Conservation (phyloP, 2,888 invertebrate genomes). For the Tipula lateralis region DNA sequence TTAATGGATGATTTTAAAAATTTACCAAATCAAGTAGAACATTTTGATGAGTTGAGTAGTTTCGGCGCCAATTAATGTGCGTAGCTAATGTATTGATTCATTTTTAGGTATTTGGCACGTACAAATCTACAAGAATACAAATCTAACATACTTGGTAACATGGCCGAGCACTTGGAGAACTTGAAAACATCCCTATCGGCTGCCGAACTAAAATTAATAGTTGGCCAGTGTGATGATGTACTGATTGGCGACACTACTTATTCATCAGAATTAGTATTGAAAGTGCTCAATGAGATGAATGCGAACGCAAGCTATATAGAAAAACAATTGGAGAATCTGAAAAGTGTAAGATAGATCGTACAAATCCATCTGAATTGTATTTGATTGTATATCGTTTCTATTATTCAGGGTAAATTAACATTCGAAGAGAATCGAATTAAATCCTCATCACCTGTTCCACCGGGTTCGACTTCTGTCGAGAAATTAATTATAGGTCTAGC, state of each 20-base stretch:
- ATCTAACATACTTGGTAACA: not conserved
- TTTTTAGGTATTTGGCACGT: not conserved
- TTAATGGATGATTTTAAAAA: not conserved
- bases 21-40: conserved; percentile 41
- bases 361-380: not conserved
- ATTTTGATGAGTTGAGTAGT: conserved; percentile 39
- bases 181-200: conserved; percentile 43
- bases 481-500: not conserved
- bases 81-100: not conserved
- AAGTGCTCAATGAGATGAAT: conserved; percentile 43
- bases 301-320: conserved; percentile 41
- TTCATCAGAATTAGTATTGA: conserved; percentile 45
- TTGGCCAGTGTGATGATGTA: conserved; percentile 44
- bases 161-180: conserved; percentile 39
- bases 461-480: not conserved
- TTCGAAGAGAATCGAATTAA: not conserved
- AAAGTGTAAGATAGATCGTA: conserved; percentile 33
- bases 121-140: not conserved
- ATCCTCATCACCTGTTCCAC: not conserved
- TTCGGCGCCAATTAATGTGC: not conserved
- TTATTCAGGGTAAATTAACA: not conserved
- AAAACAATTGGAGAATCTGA: conserved; percentile 40
- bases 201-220: conserved; percentile 44
- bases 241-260: conserved; percentile 45
- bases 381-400: not conserved